phyloP scores from a whole-genome alignment of 2,797 vertebrate species.

The Acipenser ruthenus region DNA sequence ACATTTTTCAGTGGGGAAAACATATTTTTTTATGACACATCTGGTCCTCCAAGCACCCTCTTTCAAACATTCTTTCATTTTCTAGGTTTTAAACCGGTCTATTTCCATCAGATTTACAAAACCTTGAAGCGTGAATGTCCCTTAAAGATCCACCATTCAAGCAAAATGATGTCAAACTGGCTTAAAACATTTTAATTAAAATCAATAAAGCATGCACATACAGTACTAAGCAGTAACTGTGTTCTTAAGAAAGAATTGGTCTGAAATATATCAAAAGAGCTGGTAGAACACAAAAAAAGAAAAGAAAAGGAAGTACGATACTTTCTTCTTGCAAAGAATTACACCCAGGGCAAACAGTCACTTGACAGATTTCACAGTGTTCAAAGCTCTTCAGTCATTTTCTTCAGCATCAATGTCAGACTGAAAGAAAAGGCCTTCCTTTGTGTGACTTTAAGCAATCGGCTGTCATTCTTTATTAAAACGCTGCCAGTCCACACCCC shows the following conservation, averaged over 20 bases:
- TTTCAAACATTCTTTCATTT: no score
- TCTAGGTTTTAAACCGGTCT: no score
- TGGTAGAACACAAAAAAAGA: not conserved
- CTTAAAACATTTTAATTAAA: no score
- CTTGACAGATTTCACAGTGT: slow-evolving; percentile 44
- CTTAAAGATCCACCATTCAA: no score
- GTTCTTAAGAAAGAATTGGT: not conserved
- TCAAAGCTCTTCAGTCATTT: slow-evolving; percentile 47
- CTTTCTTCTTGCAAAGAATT: slow-evolving; percentile 1
- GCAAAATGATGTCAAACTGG: no score
- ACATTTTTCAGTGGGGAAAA: not conserved
- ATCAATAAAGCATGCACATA: no score
- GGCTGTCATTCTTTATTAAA: slow-evolving; percentile 49
- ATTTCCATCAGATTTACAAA: no score
- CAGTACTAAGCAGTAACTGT: no score
- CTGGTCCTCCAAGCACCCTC: no score
- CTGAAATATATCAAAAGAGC: not conserved
- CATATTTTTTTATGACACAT: no score
- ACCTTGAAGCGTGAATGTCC: no score
- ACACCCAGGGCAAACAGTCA: slow-evolving; percentile 40
- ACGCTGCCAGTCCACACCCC: slow-evolving; percentile 35
- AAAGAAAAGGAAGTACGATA: not conserved
- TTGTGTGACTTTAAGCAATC: slow-evolving; percentile 47
- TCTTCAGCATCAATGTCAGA: slow-evolving; percentile 46
- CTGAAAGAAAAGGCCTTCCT: slow-evolving; percentile 44